These are phyloP conservation scores for Aricia agestis DNA, from an alignment of 1,140 invertebrate species.

Conservation along the genomic window DNA sequence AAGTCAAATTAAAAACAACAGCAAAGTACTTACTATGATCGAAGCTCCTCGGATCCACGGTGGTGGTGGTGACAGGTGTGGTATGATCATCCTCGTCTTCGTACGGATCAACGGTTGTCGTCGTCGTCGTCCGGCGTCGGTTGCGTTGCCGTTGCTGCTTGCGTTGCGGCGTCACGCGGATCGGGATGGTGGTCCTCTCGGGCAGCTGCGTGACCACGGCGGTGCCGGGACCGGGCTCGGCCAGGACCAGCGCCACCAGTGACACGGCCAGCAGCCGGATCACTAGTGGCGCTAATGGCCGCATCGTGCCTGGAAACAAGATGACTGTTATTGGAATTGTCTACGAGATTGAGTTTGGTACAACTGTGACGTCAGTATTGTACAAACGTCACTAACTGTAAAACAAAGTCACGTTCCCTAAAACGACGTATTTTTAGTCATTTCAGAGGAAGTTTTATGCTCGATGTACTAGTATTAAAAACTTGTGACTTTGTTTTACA, in stretches of 20 bases:
- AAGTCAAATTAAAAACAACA: no score
- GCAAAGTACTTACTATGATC: slow-evolving; percentile 69
- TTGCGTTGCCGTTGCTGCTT: slow-evolving; percentile 42
- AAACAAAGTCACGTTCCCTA: no score
- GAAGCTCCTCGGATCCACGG: slow-evolving; percentile 52
- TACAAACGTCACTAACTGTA: no score
- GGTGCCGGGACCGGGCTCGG: slow-evolving; percentile 41
- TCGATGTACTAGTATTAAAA: no score
- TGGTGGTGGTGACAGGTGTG: slow-evolving; percentile 48
- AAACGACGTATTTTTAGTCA: no score
- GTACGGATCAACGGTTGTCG: slow-evolving; percentile 46
- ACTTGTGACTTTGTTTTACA: no score
- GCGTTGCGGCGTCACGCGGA: slow-evolving; percentile 22
- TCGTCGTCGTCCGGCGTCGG: slow-evolving; percentile 48
- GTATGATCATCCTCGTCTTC: slow-evolving; percentile 50
- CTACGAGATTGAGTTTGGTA: no score
- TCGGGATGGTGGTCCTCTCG: slow-evolving; percentile 24
- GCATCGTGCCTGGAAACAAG: slow-evolving; percentile 47
- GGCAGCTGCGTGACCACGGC: slow-evolving; percentile 18
- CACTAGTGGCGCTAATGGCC: slow-evolving; percentile 61
- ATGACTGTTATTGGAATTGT: no score
- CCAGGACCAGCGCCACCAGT: slow-evolving; percentile 62
- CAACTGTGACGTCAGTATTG: no score
- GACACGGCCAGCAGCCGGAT: slow-evolving; percentile 55
- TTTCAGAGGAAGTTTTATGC: no score